These are phyloP conservation scores for Callopanchax toddi DNA, from an alignment of 2,113 vertebrate species.

Conservation along the genomic window DNA sequence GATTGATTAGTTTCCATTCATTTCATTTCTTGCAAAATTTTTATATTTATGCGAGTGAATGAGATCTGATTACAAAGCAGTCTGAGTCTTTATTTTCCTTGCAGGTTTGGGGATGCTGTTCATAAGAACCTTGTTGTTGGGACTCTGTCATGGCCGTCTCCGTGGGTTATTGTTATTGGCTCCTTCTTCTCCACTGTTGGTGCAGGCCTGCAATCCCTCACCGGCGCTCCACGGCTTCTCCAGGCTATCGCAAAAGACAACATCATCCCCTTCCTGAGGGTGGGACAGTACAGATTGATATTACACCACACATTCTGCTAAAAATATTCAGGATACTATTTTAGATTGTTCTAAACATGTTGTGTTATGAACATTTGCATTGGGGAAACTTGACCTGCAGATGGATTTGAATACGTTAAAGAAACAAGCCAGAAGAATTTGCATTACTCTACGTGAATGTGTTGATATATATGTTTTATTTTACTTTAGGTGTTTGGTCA, in stretches of 20 bases:
- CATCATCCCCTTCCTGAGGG: slow-evolving; percentile 96
- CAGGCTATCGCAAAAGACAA: slow-evolving; percentile 98
- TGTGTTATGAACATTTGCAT: slow-evolving; percentile 1
- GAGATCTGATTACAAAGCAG: neutral
- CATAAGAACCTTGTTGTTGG: slow-evolving; percentile 92
- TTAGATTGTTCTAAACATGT: neutral
- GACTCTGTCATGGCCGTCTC: slow-evolving; percentile 95
- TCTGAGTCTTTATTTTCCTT: slow-evolving; percentile 1
- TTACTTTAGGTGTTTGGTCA: slow-evolving; percentile 90
- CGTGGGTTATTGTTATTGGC: slow-evolving; percentile 96
- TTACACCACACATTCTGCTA: too few relatives aligned
- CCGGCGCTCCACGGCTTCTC: slow-evolving; percentile 91
- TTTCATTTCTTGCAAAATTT: neutral
- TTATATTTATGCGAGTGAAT: neutral
- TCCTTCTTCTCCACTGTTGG: slow-evolving; percentile 98
- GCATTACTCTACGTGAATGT: slow-evolving; percentile 33
- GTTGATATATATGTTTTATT: slow-evolving; percentile 5
- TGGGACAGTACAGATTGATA: slow-evolving; percentile 57
- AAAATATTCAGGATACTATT: too few relatives aligned
- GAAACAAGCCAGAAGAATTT: slow-evolving; percentile 39
- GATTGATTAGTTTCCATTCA: neutral
- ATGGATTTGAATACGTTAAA: slow-evolving; percentile 35
- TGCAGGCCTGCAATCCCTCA: slow-evolving; percentile 93
- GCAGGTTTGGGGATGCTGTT: slow-evolving; percentile 91
- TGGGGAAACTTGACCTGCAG: slow-evolving; percentile 1